phyloP scores from a whole-genome alignment of 2,113 vertebrate genomes.

The Lasiurus borealis region DNA sequence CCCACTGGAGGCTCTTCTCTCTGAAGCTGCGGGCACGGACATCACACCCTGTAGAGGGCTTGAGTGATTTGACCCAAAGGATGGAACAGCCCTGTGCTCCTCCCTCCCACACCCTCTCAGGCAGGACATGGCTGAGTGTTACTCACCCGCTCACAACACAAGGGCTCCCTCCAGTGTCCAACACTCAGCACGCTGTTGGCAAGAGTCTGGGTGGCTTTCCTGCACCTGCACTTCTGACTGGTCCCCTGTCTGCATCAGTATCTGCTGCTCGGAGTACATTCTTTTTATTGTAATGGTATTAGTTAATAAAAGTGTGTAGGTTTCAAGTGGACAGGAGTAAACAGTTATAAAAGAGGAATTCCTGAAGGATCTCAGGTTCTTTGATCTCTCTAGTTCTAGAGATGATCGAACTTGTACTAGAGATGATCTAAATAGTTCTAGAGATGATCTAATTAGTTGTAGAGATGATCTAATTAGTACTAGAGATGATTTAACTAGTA shows the following conservation, averaged over 20 bases:
- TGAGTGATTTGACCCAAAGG: not conserved
- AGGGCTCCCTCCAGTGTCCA: conserved; percentile 54
- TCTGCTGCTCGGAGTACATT: not conserved
- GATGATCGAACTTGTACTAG: too few relatives aligned
- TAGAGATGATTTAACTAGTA: not conserved
- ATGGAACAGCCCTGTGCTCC: not conserved
- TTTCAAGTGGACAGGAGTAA: not conserved
- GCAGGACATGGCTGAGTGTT: not conserved
- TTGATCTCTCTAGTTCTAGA: not conserved
- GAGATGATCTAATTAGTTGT: too few relatives aligned
- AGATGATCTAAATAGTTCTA: too few relatives aligned
- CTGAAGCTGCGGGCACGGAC: not conserved
- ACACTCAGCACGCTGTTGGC: not conserved
- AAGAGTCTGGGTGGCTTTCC: not conserved
- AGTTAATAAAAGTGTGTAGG: not conserved
- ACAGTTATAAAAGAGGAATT: not conserved
- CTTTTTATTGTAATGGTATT: not conserved
- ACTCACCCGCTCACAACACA: conserved; percentile 20
- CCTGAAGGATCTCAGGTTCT: not conserved
- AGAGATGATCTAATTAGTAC: not conserved
- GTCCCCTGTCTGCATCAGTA: not conserved
- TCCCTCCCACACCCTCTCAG: not conserved
- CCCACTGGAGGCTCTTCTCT: not conserved
- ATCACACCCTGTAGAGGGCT: accelerated
- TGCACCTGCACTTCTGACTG: not conserved